Evolutionary conservation across 2,888 invertebrate species (phyloP), one percentile per base, ranked within the genome.

Genomic region (Micoletzkya japonica): DNA sequence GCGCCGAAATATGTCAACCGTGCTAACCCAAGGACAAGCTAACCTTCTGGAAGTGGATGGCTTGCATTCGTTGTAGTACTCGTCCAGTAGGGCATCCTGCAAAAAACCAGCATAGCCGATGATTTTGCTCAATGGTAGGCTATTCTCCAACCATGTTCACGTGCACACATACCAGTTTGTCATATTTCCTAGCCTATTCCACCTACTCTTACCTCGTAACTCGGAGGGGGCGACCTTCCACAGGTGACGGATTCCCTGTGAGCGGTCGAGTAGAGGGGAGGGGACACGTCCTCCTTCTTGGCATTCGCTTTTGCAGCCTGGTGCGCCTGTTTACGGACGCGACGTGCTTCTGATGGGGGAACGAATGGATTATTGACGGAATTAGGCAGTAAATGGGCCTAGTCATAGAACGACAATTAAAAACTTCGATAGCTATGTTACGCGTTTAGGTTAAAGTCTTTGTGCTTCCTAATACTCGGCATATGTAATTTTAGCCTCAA

Each of bases 161-260:
- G n/a, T n/a, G n/a, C n/a, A n/a, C n/a, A n/a, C 44, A 44, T 44
- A 44, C 10, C 44, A 14, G 44, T 20, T 44, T 44, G 10, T 44
- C 20, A 44, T 14, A 44, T 44, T 14, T 14, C 10, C 20, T 44
- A 14, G 10, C 20, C 20, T n/a, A n/a, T n/a, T n/a, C n/a, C n/a
- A n/a, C n/a, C n/a, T n/a, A n/a, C 7, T 10, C 14, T 4, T 50
- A 64, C 81, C 72, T 85, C 84, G 66, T 85, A 85, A 10, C 81
- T 76, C 1, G 85, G 85, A 7, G 85, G 85, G n/a, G 85, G 85
- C 17, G 85, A 85, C 24, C 76, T 77, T 26, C 85, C 85, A 59
- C 79, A 77, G 24, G 54, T 66, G 57, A 61, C 67, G 4, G 71
- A 66, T 28, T 50, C 66, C 28, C 67, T 54, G 54, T 71, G 49